Conservation (phyloP, 1,140 invertebrate species). For the Teleopsis dalmanni region DNA sequence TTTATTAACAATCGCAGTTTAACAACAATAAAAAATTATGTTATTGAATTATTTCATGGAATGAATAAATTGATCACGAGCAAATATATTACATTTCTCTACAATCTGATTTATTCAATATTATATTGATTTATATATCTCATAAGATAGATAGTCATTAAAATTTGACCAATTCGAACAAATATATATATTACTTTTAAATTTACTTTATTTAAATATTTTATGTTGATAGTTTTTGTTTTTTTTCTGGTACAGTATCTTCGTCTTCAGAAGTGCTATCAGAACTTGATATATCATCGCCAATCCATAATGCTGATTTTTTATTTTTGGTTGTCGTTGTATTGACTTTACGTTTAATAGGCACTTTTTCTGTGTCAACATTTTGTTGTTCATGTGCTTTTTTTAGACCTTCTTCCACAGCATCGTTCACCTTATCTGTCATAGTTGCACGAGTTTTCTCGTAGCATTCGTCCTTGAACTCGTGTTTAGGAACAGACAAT, state of each 20-base stretch:
- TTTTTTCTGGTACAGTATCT: not conserved
- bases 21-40: no score
- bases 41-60: no score
- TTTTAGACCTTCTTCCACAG: slow-evolving; percentile 67
- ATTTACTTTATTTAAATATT: no score
- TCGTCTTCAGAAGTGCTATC: slow-evolving; percentile 18
- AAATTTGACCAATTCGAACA: no score
- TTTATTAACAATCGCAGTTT: no score
- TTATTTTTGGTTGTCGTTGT: slow-evolving; percentile 18
- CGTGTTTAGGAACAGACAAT: slow-evolving; percentile 67
- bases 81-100: no score
- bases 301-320: slow-evolving; percentile 34
- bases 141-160: no score
- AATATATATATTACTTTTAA: no score
- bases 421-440: slow-evolving; percentile 71
- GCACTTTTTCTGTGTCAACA: not conserved
- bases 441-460: slow-evolving; percentile 67
- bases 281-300: slow-evolving; percentile 29
- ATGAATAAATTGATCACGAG: no score
- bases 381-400: slow-evolving; percentile 16
- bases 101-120: no score
- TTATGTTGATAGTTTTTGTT: not conserved
- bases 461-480: slow-evolving; percentile 72
- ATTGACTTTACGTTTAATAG: slow-evolving; percentile 3
- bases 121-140: no score